Percentiles rank a stretch among this genome's conserved stretches.
phyloP scores from a whole-genome alignment of 2,797 vertebrate species.

The Somateria mollissima region DNA sequence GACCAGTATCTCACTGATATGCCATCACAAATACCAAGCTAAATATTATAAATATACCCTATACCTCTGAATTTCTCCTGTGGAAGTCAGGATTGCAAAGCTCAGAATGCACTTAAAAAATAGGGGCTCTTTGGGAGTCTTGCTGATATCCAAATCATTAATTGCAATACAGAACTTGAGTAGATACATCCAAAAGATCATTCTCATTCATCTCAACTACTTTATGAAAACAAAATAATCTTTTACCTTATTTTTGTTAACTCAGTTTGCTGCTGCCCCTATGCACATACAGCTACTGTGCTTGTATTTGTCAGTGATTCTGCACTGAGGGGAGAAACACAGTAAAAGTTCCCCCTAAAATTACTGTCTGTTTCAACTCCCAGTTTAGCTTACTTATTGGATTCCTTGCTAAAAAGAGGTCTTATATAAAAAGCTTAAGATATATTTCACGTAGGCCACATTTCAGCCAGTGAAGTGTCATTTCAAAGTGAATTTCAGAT shows the following conservation, averaged over 20 bases:
- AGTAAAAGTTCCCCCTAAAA: not conserved
- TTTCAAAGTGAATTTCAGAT: not conserved
- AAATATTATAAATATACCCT: not conserved
- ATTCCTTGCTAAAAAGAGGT: not conserved
- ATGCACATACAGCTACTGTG: not conserved
- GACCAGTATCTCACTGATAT: not conserved
- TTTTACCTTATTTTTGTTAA: not conserved
- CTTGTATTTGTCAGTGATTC: constrained; percentile 24
- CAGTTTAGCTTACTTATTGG: not conserved
- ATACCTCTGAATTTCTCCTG: not conserved
- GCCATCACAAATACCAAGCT: not conserved
- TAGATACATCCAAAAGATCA: not conserved
- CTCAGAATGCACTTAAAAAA: not conserved
- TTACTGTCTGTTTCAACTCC: not conserved
- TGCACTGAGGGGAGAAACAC: constrained; percentile 13
- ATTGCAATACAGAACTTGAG: not conserved
- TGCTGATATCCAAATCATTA: not conserved
- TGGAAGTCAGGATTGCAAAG: not conserved
- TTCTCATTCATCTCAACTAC: not conserved
- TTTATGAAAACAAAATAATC: not conserved
- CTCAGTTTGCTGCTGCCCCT: not conserved
- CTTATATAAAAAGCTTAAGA: not conserved
- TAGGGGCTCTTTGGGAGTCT: not conserved
- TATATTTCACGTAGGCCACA: not conserved
- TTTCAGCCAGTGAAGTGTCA: not conserved